phyloP scores from a whole-genome alignment of 2,113 vertebrate genomes.

The Morphnarchus princeps region DNA sequence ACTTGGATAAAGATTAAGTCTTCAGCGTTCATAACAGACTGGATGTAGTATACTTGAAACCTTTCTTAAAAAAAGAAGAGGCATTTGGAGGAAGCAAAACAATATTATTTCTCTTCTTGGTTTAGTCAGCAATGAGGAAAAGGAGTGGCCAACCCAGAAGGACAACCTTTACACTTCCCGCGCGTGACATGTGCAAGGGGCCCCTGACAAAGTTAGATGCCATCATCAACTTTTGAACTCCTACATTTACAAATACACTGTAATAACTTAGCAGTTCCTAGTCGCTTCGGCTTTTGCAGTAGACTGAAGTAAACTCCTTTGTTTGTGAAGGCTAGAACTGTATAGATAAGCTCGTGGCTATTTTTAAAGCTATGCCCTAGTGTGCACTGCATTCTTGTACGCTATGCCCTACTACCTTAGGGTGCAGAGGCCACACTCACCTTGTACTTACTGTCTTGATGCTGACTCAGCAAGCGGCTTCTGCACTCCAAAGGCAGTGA shows the following conservation, averaged over 20 bases:
- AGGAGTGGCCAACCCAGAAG: background rate
- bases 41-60: background rate
- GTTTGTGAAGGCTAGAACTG: background rate
- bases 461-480: constrained; percentile 56
- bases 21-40: background rate
- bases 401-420: rapidly evolving
- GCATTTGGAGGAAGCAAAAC: background rate
- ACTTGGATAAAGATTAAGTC: background rate
- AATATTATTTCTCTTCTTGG: background rate
- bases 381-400: no score
- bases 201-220: background rate
- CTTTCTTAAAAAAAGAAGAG: background rate
- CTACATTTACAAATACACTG: background rate
- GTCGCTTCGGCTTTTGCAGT: background rate
- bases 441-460: constrained; percentile 33
- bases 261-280: background rate
- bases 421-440: constrained; percentile 32
- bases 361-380: background rate
- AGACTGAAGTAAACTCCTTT: background rate
- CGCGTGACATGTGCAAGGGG: background rate
- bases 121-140: background rate
- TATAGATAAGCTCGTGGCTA: background rate
- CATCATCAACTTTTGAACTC: background rate
- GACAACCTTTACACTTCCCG: background rate
- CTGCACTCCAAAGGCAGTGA: constrained; percentile 97